Percentiles rank a stretch among this genome's conserved stretches.
Conservation (phyloP, 2,888 invertebrate species). For the Phragmatobia fuliginosa region DNA sequence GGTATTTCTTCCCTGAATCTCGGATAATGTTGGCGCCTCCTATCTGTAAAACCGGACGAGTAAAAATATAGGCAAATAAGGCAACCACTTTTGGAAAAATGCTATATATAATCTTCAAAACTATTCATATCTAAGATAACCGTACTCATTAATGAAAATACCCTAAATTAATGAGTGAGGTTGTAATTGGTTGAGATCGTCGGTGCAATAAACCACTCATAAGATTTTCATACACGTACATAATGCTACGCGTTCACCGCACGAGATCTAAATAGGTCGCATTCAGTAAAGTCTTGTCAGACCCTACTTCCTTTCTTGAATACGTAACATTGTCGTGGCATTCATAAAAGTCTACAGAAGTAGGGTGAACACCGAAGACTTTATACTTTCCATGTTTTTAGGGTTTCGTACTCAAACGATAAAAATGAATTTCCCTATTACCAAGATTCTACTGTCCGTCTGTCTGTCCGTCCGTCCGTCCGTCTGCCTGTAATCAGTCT, state of each 20-base stretch:
- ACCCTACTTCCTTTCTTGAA: conserved; percentile 10
- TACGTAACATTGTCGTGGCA: conserved; percentile 5
- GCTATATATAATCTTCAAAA: too few species aligned
- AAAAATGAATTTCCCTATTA: too few species aligned
- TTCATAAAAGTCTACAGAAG: conserved; percentile 7
- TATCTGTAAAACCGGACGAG: too few species aligned
- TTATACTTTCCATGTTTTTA: neutral
- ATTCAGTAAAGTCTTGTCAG: conserved; percentile 3
- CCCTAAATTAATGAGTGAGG: neutral
- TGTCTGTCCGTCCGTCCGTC: too few species aligned
- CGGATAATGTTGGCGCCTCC: too few species aligned
- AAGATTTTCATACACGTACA: neutral
- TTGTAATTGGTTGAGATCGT: neutral
- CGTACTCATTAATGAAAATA: neutral
- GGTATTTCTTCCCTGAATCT: too few species aligned
- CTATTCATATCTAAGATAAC: too few species aligned
- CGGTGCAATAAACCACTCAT: neutral
- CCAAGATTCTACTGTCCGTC: too few species aligned
- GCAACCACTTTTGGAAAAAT: too few species aligned
- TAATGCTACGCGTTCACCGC: neutral
- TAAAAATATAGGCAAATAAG: too few species aligned
- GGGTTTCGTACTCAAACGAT: too few species aligned
- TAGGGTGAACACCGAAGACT: conserved; percentile 11
- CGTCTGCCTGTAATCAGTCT: too few species aligned
- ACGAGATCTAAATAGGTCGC: conserved; percentile 8